Conservation (phyloP, 2,113 vertebrate genomes). For the Brachyhypopomus gauderio region DNA sequence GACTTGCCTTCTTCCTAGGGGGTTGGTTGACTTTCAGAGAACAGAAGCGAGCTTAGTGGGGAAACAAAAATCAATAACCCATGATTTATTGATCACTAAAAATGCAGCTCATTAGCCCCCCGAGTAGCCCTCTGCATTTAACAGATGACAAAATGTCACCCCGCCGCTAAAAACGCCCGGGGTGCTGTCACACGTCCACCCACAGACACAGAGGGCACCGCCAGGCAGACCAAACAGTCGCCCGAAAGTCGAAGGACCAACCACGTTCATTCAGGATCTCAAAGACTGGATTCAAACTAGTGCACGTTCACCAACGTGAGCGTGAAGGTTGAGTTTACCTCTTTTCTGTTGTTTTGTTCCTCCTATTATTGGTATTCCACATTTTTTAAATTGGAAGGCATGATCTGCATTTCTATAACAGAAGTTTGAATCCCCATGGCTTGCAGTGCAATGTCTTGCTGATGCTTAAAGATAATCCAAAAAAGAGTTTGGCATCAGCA, state of each 20-base stretch:
- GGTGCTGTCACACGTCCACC: constrained; percentile 46
- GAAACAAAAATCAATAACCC: constrained; percentile 77
- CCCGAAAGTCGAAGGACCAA: no score
- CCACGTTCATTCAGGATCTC: no score
- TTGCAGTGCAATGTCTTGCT: constrained; percentile 18
- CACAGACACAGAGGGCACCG: constrained; percentile 30
- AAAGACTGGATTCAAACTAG: background rate
- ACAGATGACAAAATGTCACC: constrained; percentile 81
- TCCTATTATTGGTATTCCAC: background rate
- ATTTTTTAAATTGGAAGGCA: background rate
- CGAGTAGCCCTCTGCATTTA: constrained; percentile 73
- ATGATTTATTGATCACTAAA: constrained; percentile 85
- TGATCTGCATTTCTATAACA: background rate
- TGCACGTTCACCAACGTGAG: background rate
- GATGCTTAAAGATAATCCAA: constrained; percentile 19
- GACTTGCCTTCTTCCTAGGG: constrained; percentile 48
- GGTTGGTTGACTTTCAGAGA: constrained; percentile 73
- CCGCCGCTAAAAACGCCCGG: constrained; percentile 54
- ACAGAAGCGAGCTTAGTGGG: constrained; percentile 72
- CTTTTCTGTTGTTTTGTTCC: no score
- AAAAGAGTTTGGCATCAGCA: background rate
- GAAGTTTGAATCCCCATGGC: background rate
- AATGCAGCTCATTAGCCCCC: constrained; percentile 81
- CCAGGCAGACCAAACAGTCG: background rate
- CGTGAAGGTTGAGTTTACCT: no score